phyloP scores from a whole-genome alignment of 2,113 vertebrate species.

The Progne subis region DNA sequence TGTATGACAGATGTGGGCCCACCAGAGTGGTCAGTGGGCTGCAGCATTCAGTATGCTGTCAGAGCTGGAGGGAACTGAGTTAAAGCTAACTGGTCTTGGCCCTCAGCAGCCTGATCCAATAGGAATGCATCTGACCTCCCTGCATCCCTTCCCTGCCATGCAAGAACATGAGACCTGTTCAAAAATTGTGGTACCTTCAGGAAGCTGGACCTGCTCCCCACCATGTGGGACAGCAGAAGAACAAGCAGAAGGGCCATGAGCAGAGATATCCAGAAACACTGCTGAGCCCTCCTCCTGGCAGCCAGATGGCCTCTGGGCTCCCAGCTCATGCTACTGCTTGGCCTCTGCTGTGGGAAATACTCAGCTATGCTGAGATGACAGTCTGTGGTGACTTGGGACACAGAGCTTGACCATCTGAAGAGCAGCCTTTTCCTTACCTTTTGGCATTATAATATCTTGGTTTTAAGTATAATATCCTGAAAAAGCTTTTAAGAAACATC shows the following conservation, averaged over 20 bases:
- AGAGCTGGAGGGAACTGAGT: not conserved
- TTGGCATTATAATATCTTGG: not conserved
- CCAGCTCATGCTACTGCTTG: not conserved
- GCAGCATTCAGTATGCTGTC: not conserved
- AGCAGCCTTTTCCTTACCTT: not conserved
- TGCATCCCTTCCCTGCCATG: fast-evolving
- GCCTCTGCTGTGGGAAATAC: not conserved
- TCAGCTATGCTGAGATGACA: not conserved
- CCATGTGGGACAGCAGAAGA: not conserved
- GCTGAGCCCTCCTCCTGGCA: not conserved
- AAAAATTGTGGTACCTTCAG: not conserved
- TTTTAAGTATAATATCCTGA: not conserved
- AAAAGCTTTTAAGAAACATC: not conserved
- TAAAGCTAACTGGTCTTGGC: not conserved
- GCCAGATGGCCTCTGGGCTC: not conserved
- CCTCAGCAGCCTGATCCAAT: not conserved
- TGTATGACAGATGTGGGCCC: not conserved
- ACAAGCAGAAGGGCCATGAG: not conserved
- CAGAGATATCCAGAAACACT: not conserved
- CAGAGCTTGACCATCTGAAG: not conserved
- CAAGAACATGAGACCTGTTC: fast-evolving
- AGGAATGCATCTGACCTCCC: not conserved
- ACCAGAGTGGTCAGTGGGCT: not conserved
- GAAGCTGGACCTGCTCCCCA: fast-evolving
- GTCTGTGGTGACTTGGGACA: not conserved